phyloP scores from a whole-genome alignment of 1,140 invertebrate genomes.

The Diachasmimorpha longicaudata region DNA sequence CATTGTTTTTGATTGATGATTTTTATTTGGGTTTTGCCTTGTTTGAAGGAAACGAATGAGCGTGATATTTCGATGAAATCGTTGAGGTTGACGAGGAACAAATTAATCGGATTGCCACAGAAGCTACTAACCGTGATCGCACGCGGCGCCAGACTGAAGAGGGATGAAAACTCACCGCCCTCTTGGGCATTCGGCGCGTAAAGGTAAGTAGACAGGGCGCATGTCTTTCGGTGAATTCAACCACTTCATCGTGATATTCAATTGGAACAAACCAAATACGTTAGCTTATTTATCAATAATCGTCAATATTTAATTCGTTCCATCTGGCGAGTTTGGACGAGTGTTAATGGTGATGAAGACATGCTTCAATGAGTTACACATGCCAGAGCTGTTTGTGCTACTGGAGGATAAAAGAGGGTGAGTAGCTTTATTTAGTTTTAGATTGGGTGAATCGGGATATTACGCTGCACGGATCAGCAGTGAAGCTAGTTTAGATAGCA shows the following conservation, averaged over 20 bases:
- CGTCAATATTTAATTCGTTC: no score
- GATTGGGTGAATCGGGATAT: background rate
- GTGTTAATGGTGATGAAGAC: no score
- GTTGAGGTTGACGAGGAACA: background rate
- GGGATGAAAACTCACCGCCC: conserved; percentile 46
- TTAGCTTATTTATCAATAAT: background rate
- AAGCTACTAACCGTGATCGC: conserved; percentile 47
- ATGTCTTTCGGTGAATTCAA: conserved; percentile 27
- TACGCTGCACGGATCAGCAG: background rate
- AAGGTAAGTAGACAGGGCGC: conserved; percentile 39
- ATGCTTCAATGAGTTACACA: background rate
- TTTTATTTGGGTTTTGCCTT: no score
- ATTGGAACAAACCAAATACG: background rate
- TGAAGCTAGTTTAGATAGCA: background rate
- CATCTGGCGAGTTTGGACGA: no score
- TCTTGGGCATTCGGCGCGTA: conserved; percentile 36
- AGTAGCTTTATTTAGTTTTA: background rate
- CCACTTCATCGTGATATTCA: background rate
- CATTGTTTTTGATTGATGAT: no score
- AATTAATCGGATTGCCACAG: background rate
- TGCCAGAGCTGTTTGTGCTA: no score
- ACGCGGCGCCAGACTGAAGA: conserved; percentile 57
- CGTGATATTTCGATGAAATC: background rate
- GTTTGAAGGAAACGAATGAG: no score
- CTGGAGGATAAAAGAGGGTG: no score